Conservation (phyloP, 2,888 invertebrate genomes). For the Byasa hedistus region DNA sequence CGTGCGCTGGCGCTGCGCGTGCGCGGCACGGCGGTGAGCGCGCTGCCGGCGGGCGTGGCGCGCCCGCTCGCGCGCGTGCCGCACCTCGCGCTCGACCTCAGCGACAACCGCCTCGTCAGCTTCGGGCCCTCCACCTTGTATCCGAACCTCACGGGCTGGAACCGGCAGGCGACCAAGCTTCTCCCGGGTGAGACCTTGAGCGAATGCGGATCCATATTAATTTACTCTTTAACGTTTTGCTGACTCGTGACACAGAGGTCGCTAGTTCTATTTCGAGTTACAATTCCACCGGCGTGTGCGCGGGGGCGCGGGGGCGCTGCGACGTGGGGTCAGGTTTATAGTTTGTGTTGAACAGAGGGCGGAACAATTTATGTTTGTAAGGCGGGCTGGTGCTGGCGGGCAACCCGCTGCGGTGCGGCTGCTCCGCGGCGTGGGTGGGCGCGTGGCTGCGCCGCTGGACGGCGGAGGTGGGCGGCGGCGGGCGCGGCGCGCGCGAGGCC, state of each 20-base stretch:
- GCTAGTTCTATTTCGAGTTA: no score
- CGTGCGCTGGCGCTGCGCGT: slow-evolving; percentile 85
- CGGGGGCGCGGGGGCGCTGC: no score
- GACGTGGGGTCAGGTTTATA: no score
- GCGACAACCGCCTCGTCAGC: slow-evolving; percentile 85
- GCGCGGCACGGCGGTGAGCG: slow-evolving; percentile 84
- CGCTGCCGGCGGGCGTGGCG: slow-evolving; percentile 86
- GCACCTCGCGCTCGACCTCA: slow-evolving; percentile 87
- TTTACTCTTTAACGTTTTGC: no score
- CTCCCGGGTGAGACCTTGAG: slow-evolving; percentile 82
- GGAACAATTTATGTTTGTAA: slow-evolving; percentile 3
- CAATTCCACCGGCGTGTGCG: no score
- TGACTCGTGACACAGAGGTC: no score
- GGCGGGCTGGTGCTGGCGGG: slow-evolving; percentile 87
- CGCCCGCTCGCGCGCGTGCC: slow-evolving; percentile 85
- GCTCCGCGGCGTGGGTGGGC: slow-evolving; percentile 90
- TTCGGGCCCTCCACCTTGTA: slow-evolving; percentile 88
- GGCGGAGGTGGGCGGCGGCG: slow-evolving; percentile 88
- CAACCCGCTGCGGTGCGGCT: slow-evolving; percentile 90
- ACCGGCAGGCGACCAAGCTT: slow-evolving; percentile 88
- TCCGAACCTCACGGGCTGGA: slow-evolving; percentile 89
- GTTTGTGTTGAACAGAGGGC: no score
- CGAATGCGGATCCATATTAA: no score
- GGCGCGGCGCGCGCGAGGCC: slow-evolving; percentile 47
- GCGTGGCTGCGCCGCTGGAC: slow-evolving; percentile 92